A percentile compares a stretch with the other conserved stretches of the same genome.
Conservation (phyloP, 2,113 vertebrate genomes). For the Sceloporus tristichus region DNA sequence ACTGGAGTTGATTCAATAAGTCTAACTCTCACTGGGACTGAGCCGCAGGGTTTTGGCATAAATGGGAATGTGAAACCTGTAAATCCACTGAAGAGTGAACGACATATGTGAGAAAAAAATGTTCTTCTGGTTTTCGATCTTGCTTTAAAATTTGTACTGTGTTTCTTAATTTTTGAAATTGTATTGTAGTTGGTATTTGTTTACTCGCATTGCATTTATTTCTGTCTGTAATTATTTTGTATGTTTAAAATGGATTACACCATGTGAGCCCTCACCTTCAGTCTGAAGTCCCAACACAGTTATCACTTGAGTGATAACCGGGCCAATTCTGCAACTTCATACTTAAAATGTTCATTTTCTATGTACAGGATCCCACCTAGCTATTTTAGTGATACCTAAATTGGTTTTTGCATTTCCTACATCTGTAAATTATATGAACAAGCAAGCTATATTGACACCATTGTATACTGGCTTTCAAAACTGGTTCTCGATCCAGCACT, state of each 20-base stretch:
- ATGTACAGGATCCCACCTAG: background rate
- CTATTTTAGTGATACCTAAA: background rate
- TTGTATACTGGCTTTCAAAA: background rate
- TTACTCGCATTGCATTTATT: no score
- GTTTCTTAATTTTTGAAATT: no score
- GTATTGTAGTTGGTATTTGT: no score
- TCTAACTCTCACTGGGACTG: no score
- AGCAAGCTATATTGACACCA: constrained; percentile 8
- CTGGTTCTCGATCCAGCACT: constrained; percentile 1
- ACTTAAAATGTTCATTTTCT: background rate
- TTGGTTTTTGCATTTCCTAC: background rate
- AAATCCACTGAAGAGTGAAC: background rate
- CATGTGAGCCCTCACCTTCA: background rate
- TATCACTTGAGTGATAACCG: background rate
- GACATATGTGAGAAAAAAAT: background rate
- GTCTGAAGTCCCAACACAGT: background rate
- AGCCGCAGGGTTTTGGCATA: no score
- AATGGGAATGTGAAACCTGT: no score
- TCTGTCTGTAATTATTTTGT: background rate
- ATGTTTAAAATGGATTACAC: background rate
- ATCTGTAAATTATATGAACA: constrained; percentile 24
- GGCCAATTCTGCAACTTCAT: background rate
- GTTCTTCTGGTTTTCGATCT: background rate
- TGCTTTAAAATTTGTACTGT: no score
- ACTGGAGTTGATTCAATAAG: no score